Evolutionary conservation across 2,888 invertebrate species (phyloP), one percentile per base, ranked within the genome.

Genomic region (Drosophila ochracea): DNA sequence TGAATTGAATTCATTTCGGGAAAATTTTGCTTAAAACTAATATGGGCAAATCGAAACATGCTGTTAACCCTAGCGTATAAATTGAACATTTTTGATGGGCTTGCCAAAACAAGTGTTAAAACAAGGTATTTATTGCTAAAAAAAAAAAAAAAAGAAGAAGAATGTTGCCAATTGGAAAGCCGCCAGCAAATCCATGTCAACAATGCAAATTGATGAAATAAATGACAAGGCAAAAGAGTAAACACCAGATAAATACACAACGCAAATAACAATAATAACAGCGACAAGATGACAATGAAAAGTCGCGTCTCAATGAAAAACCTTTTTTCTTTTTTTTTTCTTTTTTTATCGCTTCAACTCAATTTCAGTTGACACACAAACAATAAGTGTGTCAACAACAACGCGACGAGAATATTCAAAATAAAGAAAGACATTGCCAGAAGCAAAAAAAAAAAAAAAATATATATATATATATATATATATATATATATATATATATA

Each of bases 81-180:
- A 31, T 31, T 9, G 6, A 31, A 31, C 31, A 9, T 31, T 31
- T 31, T 31, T 31, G 31, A 31, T 31, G 75, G 70, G 60, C 63
- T 65, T 77, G 70, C 70, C 82, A 60, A 73, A 69, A 47, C 71
- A 72, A 68, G 64, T 64, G 11, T 13, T 11, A 11, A 61, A 31
- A 61, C 16, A 5, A 58, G 30, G 52, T 60, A 39, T 21, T 54
- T 6, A 54, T 47, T 21, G 53, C 30, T 21, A 25, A 64, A 52
- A 28, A 19, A 49, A 19, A 4, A 19, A 5, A 52, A n/a, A 13
- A n/a, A 53, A 31, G 31, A 9, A 31, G 31, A 9, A 9, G 31
- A 39, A 55, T 68, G 28, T 61, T 65, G 70, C 70, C 73, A 82
- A 64, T 76, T 90, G 85, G 85, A 88, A 73, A 41, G 6, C 55